phyloP scores from a whole-genome alignment of 1,140 invertebrate genomes.

The Aradophagus sp. region DNA sequence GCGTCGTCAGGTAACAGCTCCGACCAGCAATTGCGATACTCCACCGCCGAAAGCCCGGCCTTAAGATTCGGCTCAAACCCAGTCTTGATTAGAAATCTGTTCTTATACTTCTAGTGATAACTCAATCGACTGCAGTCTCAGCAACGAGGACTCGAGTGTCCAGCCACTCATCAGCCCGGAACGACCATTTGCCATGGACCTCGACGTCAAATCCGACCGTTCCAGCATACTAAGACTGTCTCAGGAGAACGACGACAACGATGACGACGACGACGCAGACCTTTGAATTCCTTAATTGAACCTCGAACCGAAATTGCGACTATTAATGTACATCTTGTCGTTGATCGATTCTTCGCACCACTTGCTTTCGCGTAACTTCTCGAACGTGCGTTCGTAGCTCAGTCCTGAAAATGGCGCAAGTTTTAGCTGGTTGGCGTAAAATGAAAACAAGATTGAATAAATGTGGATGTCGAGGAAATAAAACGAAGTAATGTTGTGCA shows the following conservation, averaged over 20 bases:
- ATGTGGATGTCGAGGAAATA: too few species aligned
- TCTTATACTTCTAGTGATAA: constrained; percentile 76
- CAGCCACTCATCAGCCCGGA: constrained; percentile 62
- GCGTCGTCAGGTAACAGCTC: constrained; percentile 69
- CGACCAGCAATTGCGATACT: not conserved
- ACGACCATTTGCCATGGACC: constrained; percentile 76
- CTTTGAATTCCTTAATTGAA: too few species aligned
- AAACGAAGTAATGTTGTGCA: too few species aligned
- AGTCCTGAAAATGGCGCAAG: too few species aligned
- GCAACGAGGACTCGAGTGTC: constrained; percentile 64
- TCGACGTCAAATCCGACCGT: constrained; percentile 76
- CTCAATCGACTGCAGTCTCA: constrained; percentile 72
- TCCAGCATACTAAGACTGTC: constrained; percentile 72
- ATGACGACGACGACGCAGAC: constrained; percentile 66
- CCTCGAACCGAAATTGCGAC: too few species aligned
- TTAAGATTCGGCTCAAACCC: constrained; percentile 39
- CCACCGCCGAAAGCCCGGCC: not conserved
- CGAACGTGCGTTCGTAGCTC: constrained; percentile 4
- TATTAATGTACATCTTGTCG: too few species aligned
- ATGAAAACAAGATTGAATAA: too few species aligned
- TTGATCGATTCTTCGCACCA: too few species aligned
- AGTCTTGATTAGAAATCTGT: constrained; percentile 72
- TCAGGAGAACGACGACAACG: constrained; percentile 70
- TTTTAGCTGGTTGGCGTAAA: too few species aligned
- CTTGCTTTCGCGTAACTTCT: not conserved